Base-by-base conservation (phyloP, 2,113 vertebrate genomes). In the Colius striatus region DNA sequence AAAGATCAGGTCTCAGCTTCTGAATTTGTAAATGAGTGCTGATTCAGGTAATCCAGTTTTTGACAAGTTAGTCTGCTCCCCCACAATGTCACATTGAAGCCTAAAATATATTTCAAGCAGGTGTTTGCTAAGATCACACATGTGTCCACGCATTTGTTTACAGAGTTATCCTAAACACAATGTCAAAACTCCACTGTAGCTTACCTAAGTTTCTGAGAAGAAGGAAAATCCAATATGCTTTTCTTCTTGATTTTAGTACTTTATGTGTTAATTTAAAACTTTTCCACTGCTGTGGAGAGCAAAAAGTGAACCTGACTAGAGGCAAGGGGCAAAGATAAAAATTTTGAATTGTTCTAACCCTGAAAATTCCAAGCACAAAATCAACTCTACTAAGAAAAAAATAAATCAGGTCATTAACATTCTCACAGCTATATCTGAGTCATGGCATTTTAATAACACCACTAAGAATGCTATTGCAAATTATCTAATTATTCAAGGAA, bases 401-500 rank as follows among this genome's bases (percentile, higher is more conserved):
- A 80, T 83, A 47, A 67, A 81, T 77, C 29, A 71, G 5, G 25
- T 72, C 82, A 45, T 88, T 93, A 88, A 76, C 65, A 84, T 96
- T 90, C 72, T 81, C 76, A 70, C 72, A 81, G 55, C 38, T 68
- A 29, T 75, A 26, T 92, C 61, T 90, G 76, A 92, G 85, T 94
- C 63, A 86, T 34, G 18, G 48, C 55, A 8, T 91, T 92, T 93
- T 88, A 93, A 84, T 81, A 95, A 84, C 61, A 80, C 32, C 32
- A 26, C 53, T 36, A 84, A 81, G 65, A 77, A 92, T 51, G 48
- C 50, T 67, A 63, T 61, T 93, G 88, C 65, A 61, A 88, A 84
- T 87, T 83, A 84, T 83, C 87, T 90, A 74, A 90, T 95, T 94
- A 83, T 84, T 93, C 34, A 74, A 71, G 92, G 71, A 80, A 95